These are phyloP conservation scores for Paracyclopina nana DNA, from an alignment of 1,140 invertebrate genomes.

Conservation along the genomic window DNA sequence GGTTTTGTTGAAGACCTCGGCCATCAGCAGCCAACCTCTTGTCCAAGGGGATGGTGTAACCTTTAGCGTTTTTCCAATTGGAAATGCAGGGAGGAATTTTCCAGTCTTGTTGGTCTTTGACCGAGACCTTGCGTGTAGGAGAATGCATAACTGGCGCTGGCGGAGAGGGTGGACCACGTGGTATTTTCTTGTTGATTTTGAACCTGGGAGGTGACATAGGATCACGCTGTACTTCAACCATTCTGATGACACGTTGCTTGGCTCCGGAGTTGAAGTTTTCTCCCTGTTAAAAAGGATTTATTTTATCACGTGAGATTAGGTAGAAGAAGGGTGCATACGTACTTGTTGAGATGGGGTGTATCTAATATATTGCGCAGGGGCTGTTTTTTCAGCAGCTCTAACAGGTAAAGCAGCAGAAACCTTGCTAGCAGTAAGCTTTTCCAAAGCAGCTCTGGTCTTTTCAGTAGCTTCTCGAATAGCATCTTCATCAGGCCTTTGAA, in stretches of 20 bases:
- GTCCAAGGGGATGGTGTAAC: conserved; percentile 94
- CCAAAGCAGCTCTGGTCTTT: conserved; percentile 54
- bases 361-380: conserved; percentile 82
- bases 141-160: conserved; percentile 94
- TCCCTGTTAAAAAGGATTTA: no score
- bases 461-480: conserved; percentile 67
- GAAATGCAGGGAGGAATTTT: conserved; percentile 98
- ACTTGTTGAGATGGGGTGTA: conserved; percentile 95
- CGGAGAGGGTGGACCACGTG: conserved; percentile 88
- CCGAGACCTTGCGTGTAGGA: conserved; percentile 83
- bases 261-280: conserved; percentile 87
- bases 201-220: conserved; percentile 97
- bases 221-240: conserved; percentile 88
- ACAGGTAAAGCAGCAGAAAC: conserved; percentile 85
- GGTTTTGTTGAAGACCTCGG: conserved; percentile 81
- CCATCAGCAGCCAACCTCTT: conserved; percentile 96
- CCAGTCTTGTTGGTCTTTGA: conserved; percentile 98
- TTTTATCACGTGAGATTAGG: no score
- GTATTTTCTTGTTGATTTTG: conserved; percentile 88
- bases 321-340: no score
- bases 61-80: conserved; percentile 99
- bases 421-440: conserved; percentile 69
- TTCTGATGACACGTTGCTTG: conserved; percentile 88
- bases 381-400: conserved; percentile 64
- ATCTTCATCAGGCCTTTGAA: conserved; percentile 68